Conservation (phyloP, 2,113 vertebrate genomes). For the Sapajus apella region DNA sequence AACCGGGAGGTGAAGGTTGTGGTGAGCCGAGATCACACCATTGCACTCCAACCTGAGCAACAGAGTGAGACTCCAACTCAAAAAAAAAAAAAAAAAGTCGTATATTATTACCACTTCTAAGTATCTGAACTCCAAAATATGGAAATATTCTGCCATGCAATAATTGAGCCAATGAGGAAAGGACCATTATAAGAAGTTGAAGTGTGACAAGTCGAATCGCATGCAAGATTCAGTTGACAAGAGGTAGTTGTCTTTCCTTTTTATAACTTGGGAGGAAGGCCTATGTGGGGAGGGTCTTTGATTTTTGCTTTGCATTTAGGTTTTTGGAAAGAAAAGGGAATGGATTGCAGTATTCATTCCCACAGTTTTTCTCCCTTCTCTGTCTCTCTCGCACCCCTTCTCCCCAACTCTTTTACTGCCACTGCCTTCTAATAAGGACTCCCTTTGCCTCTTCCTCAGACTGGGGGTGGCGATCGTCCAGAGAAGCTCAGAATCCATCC, state of each 20-base stretch:
- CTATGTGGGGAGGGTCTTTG: rapidly evolving
- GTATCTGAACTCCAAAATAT: neutral
- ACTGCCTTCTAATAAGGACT: rapidly evolving
- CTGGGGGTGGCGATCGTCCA: rapidly evolving
- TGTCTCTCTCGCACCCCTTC: rapidly evolving
- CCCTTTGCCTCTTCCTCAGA: neutral
- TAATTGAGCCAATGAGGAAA: neutral
- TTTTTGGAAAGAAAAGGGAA: neutral
- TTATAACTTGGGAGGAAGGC: neutral
- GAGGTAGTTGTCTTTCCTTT: rapidly evolving
- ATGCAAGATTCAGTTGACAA: rapidly evolving
- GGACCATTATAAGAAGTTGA: neutral
- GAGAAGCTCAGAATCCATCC: too few species aligned
- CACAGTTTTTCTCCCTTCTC: neutral
- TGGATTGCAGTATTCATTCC: neutral
- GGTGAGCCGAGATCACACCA: too few species aligned
- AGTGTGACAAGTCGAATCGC: rapidly evolving
- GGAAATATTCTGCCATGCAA: neutral
- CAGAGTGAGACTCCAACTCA: too few species aligned
- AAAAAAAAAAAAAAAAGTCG: neutral
- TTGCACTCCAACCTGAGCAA: too few species aligned
- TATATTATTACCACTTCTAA: neutral
- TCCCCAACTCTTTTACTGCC: neutral
- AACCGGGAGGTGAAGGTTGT: too few species aligned
- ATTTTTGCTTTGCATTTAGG: neutral